Evolutionary conservation across 1,140 invertebrate species (phyloP), one percentile per base, ranked within the genome.

Genomic region (Euwallacea fornicatus): DNA sequence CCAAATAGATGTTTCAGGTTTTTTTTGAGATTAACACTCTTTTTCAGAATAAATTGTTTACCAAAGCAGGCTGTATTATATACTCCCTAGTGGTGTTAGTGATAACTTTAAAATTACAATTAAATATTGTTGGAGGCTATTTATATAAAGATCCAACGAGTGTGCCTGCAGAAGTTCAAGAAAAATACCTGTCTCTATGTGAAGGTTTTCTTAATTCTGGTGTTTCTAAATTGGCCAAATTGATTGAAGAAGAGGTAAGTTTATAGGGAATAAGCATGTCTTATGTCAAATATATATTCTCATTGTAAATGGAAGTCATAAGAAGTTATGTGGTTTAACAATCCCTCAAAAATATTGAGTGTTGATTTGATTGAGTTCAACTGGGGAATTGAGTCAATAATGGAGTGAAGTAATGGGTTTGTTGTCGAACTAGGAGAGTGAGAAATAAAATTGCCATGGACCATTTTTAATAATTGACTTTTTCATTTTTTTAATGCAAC

Each of bases 81-180:
- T 97, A 97, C 84, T 87, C 91, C 11, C 87, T 89, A 59, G 88
- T 91, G 21, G 90, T 97, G 83, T 81, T 97, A 41, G 90, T 91
- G 60, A 86, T 93, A 9, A 87, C 91, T 41, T 81, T 97, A 58
- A 86, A 93, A 72, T 89, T 96, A 55, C 94, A 97, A 81, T 82
- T 97, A 2, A 96, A 93, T 80, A 83, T 98, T 7, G 87, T 97
- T 53, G 93, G 94, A 43, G 94, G 93, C 3, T 93, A 94, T 78
- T 86, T 95, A 54, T 95, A 91, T 77, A 88, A 89, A 75, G 89
- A 93, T 77, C 87, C 87, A 7, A 84, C 79, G 63, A 72, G 77
- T 53, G 69, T 79, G 6, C 66, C 75, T 16, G 84, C 85, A 69
- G 84, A 87, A 7, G 78, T 91, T n/a, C 90, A 93, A 76, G 85